phyloP scores from a whole-genome alignment of 2,113 vertebrate species.

The Myocastor coypus region DNA sequence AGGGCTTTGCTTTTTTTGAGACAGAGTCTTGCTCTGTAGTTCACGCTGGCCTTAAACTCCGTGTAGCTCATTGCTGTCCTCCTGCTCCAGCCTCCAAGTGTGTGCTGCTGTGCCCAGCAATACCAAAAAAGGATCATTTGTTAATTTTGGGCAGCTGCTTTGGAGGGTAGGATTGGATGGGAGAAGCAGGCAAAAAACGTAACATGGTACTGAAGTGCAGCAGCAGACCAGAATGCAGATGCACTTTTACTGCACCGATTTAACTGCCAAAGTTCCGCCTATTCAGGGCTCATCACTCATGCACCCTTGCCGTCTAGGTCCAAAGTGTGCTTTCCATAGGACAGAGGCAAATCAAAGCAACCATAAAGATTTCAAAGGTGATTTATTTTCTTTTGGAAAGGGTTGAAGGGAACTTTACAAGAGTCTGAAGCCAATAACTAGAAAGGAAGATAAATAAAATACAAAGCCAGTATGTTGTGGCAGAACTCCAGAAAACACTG shows the following conservation, averaged over 20 bases:
- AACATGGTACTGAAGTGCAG: fast-evolving
- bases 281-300: no score
- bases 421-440: constrained; percentile 85
- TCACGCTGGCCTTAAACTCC: background rate
- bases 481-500: constrained; percentile 90
- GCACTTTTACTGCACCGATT: fast-evolving
- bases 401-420: constrained; percentile 90
- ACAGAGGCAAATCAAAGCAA: background rate
- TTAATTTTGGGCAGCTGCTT: background rate
- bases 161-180: no score
- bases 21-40: background rate
- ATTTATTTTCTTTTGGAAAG: constrained; percentile 89
- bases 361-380: constrained; percentile 78
- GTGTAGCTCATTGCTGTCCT: background rate
- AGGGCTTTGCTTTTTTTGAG: background rate
- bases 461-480: constrained; percentile 85
- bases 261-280: background rate
- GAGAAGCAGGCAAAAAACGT: background rate
- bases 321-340: background rate
- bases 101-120: background rate
- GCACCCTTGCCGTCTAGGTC: fast-evolving
- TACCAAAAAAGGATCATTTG: background rate
- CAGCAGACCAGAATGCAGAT: fast-evolving
- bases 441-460: constrained; percentile 97
- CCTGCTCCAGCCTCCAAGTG: background rate